These are phyloP conservation scores for Carcinoscorpius rotundicauda DNA, from an alignment of 1,140 invertebrate species.

Conservation along the genomic window DNA sequence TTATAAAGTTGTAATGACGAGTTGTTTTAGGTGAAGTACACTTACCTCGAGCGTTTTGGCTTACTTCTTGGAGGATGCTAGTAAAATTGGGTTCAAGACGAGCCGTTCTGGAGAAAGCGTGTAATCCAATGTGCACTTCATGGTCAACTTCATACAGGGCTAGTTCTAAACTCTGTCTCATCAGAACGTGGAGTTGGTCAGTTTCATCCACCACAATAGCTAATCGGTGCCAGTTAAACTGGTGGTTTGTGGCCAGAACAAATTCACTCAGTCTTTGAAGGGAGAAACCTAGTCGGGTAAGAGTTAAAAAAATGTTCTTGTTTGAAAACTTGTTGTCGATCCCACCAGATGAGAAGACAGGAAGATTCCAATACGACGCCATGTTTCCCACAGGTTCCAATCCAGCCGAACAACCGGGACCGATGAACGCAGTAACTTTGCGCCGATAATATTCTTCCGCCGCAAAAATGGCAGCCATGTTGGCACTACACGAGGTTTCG, in stretches of 20 bases:
- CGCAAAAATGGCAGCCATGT: conserved; percentile 15
- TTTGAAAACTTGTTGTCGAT: conserved; percentile 52
- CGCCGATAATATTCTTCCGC: conserved; percentile 14
- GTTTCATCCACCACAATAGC: conserved; percentile 10
- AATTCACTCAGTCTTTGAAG: conserved; percentile 12
- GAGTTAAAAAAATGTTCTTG: neutral
- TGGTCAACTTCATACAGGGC: no score
- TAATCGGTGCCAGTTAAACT: conserved; percentile 9
- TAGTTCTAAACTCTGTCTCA: no score
- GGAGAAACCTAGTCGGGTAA: conserved; percentile 4
- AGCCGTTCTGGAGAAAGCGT: neutral
- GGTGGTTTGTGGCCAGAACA: neutral
- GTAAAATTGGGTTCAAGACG: neutral
- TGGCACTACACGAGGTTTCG: neutral
- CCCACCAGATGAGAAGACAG: conserved; percentile 59
- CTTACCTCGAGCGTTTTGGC: no score
- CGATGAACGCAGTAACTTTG: conserved; percentile 14
- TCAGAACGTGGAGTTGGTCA: conserved; percentile 6
- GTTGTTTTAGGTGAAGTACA: no score
- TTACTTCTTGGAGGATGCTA: neutral
- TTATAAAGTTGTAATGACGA: no score
- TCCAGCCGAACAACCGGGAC: conserved; percentile 7
- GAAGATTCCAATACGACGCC: conserved; percentile 78
- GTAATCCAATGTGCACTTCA: neutral
- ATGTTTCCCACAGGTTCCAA: conserved; percentile 48